phyloP scores from a whole-genome alignment of 1,140 invertebrate genomes.

The Heliconius congener region DNA sequence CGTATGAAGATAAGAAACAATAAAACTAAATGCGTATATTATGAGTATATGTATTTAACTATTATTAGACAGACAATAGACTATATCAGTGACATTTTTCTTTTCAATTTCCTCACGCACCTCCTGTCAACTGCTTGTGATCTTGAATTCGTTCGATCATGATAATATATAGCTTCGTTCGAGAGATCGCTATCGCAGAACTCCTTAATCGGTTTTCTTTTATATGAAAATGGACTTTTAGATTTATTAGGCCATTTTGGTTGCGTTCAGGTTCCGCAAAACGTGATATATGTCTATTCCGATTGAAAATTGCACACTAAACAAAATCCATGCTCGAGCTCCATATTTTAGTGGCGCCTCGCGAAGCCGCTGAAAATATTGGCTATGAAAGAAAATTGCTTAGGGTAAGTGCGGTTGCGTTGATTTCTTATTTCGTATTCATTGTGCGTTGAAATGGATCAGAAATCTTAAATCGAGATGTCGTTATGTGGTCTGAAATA shows the following conservation, averaged over 20 bases:
- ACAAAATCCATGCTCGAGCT: slow-evolving; percentile 66
- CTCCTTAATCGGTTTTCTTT: slow-evolving; percentile 81
- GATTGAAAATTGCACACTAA: slow-evolving; percentile 70
- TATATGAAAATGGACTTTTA: slow-evolving; percentile 80
- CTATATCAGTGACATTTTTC: slow-evolving; percentile 69
- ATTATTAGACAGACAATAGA: slow-evolving; percentile 45
- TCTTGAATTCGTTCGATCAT: slow-evolving; percentile 77
- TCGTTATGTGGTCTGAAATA: slow-evolving; percentile 35
- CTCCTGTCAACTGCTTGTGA: slow-evolving; percentile 71
- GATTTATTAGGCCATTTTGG: slow-evolving; percentile 78
- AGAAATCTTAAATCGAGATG: slow-evolving; percentile 50
- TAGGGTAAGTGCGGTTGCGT: slow-evolving; percentile 67
- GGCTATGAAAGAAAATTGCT: slow-evolving; percentile 74
- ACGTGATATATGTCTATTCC: slow-evolving; percentile 67
- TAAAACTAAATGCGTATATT: neutral
- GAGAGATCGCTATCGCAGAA: slow-evolving; percentile 76
- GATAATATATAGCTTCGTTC: slow-evolving; percentile 81
- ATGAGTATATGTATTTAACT: neutral
- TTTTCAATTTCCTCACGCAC: slow-evolving; percentile 76
- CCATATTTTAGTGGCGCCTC: slow-evolving; percentile 63
- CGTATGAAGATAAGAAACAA: neutral
- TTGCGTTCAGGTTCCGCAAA: slow-evolving; percentile 68
- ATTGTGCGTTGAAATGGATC: slow-evolving; percentile 73
- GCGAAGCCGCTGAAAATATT: slow-evolving; percentile 64
- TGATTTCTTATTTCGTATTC: slow-evolving; percentile 79